Base-by-base conservation (phyloP, 1,140 invertebrate genomes). In the Leptinotarsa defecta region DNA sequence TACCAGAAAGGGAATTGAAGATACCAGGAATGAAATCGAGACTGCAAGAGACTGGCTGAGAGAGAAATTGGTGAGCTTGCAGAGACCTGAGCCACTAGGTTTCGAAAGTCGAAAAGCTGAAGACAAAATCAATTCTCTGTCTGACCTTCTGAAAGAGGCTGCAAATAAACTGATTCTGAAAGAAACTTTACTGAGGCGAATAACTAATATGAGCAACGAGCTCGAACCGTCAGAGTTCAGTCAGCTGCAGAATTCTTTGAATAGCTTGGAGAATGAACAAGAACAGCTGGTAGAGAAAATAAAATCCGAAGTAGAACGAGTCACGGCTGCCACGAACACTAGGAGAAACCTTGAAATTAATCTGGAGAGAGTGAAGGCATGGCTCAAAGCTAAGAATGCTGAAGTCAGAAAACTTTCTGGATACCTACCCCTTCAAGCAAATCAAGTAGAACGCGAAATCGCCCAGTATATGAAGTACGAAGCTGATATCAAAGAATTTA, bases 121-220 rank as follows among this genome's bases (percentile, higher is more conserved):
- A 82, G 91, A 93, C 74, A 88, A 89, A 74, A 88, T 94, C 63
- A 90, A 93, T 77, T 86, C 91, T 76, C 84, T 93, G 5, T 94
- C 93, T 84, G 90, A 90, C 52, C 86, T 95, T 68, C 84, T 94
- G 34, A 95, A 95, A 86, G 95, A 97, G 84, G 90, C 93, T 11
- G 94, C 96, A 81, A 91, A 91, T 6, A 96, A 96, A 84, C 91
- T 94, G 81, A 90, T 94, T 3, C 87, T 95, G 6, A 91, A 95
- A 57, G 93, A 95, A 77, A 93, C 92, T 3, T 85, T 97, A 11
- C 91, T 94, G 78, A 94, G 94, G 84, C 92, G 95, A 65, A 90
- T 96, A 4, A 90, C 91, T 62, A 93, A 93, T 71, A 92, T 98
- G 87, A 90, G 93, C 81, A 90, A 92, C 76, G 95, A 97, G 84